Percentiles rank a stretch among this genome's conserved stretches.
These are phyloP conservation scores for Eustalomyia histrio DNA, from an alignment of 2,888 invertebrate species.

Conservation along the genomic window DNA sequence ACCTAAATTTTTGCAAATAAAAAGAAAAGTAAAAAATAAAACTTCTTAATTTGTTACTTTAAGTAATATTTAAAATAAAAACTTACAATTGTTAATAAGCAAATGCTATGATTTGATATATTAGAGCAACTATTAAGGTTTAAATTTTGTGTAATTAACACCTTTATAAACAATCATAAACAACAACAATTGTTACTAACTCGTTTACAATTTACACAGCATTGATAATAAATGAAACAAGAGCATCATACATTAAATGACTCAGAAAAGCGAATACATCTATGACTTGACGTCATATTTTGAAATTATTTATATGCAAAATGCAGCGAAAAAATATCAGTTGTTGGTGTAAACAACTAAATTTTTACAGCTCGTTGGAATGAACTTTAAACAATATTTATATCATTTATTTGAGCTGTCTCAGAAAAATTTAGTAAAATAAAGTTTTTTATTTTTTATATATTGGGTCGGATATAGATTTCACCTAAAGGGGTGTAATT, in stretches of 20 bases:
- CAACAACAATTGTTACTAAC: conserved; percentile 10
- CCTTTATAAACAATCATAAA: conserved; percentile 15
- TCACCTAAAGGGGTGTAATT: too few species aligned
- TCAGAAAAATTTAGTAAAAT: too few species aligned
- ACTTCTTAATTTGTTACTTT: not conserved
- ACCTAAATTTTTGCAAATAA: not conserved
- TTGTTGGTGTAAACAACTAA: too few species aligned
- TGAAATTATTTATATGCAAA: too few species aligned
- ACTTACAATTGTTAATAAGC: conserved; percentile 1
- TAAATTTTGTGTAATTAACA: conserved; percentile 50
- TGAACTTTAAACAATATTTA: too few species aligned
- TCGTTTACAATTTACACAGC: conserved; percentile 52
- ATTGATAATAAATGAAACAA: conserved; percentile 55
- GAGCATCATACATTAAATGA: conserved; percentile 21
- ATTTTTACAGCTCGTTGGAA: too few species aligned
- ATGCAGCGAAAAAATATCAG: too few species aligned
- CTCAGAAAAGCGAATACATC: not conserved
- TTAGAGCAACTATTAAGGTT: conserved; percentile 9
- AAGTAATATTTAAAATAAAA: not conserved
- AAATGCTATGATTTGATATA: not conserved
- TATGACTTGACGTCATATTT: not conserved
- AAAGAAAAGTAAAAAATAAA: not conserved
- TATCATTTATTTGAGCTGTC: too few species aligned
- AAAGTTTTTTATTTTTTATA: too few species aligned
- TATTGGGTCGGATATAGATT: too few species aligned